Percentiles rank a stretch among this genome's conserved stretches.
These are phyloP conservation scores for Chelonus formosanus DNA, from an alignment of 2,888 invertebrate genomes.

Conservation along the genomic window DNA sequence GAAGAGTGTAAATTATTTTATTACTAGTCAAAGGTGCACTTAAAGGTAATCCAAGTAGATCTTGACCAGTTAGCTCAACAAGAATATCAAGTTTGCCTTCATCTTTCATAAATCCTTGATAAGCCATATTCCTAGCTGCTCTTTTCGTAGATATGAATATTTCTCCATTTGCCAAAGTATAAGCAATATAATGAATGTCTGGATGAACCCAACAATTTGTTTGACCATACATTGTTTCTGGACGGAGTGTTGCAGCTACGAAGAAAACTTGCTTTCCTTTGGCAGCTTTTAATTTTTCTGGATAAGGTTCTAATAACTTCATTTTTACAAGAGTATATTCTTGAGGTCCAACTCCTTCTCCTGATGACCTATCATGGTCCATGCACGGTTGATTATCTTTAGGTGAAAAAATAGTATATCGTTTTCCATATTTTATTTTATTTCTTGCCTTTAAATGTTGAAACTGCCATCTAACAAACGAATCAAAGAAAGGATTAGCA, in stretches of 20 bases:
- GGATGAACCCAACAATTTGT: conserved; percentile 99
- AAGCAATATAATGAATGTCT: conserved; percentile 91
- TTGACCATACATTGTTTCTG: conserved; percentile 99
- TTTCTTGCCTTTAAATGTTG: conserved; percentile 82
- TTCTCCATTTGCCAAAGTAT: conserved; percentile 76
- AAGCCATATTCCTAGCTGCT: conserved; percentile 94
- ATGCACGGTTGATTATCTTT: conserved; percentile 98
- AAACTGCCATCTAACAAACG: conserved; percentile 98
- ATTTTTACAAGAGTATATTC: conserved; percentile 98
- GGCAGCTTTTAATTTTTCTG: conserved; percentile 71
- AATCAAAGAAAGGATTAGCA: conserved; percentile 96
- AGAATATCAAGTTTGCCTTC: conserved; percentile 82
- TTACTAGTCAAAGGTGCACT: conserved; percentile 87
- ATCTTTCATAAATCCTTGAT: conserved; percentile 86
- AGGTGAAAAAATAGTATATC: conserved; percentile 96
- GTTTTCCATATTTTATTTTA: conserved; percentile 95
- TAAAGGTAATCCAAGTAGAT: conserved; percentile 84
- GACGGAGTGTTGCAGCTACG: conserved; percentile 96
- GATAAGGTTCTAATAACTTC: conserved; percentile 79
- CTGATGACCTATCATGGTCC: conserved; percentile 97
- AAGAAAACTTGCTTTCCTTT: conserved; percentile 74
- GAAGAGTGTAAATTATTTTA: conserved; percentile 87
- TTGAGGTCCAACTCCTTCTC: conserved; percentile 98
- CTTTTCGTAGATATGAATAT: conserved; percentile 88
- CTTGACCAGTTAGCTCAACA: conserved; percentile 76